Percentiles rank a stretch among this genome's conserved stretches.
These are phyloP conservation scores for Microhierax caerulescens DNA, from an alignment of 2,797 vertebrate genomes.

Conservation along the genomic window DNA sequence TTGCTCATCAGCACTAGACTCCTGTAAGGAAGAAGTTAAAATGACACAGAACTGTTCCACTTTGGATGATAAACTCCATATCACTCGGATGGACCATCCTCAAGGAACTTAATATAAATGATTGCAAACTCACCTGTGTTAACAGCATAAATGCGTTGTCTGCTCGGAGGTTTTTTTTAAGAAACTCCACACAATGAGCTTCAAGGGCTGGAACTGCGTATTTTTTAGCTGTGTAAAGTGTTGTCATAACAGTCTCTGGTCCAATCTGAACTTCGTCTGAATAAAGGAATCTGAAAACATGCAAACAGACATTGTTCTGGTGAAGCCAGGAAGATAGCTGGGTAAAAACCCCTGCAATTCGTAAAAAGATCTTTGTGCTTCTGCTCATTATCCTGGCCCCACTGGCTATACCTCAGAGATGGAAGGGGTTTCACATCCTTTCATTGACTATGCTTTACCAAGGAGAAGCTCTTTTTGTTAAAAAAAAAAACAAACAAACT, in stretches of 20 bases:
- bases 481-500: too few relatives aligned
- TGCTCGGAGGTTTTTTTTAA: slow-evolving; percentile 95
- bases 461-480: background rate
- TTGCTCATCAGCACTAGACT: background rate
- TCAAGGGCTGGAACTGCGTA: slow-evolving; percentile 95
- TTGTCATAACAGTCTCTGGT: slow-evolving; percentile 98
- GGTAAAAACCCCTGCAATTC: background rate
- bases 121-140: slow-evolving; percentile 86
- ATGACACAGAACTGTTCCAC: background rate
- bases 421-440: background rate
- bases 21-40: background rate
- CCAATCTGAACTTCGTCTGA: slow-evolving; percentile 98
- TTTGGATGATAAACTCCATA: background rate
- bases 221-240: slow-evolving; percentile 97
- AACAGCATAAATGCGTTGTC: slow-evolving; percentile 98
- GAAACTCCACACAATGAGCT: slow-evolving; percentile 94
- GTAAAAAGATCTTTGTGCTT: background rate
- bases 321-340: background rate
- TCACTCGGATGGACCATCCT: background rate
- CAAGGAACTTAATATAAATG: background rate
- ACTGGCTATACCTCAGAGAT: background rate
- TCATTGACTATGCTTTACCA: background rate
- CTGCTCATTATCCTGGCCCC: background rate
- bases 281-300: slow-evolving; percentile 88
- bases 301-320: background rate